A percentile compares a stretch with the other conserved stretches of the same genome.
Evolutionary conservation across 2,113 vertebrate species (phyloP).

Genomic region (Siniperca knerii): DNA sequence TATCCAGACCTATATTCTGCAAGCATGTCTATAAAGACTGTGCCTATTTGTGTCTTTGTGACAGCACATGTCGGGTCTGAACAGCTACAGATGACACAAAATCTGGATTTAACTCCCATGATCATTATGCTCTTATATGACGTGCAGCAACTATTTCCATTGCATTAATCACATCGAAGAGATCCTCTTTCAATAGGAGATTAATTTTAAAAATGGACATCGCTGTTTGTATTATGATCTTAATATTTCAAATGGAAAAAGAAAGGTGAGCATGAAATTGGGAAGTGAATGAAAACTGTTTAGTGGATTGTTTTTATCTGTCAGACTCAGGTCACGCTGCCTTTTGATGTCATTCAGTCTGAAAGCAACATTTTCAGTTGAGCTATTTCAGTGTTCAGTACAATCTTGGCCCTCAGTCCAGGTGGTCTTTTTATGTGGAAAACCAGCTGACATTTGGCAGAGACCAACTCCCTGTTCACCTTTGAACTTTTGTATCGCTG

Average conservation of each 20-base stretch:
- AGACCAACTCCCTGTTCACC: slow-evolving; percentile 29
- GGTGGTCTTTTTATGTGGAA: slow-evolving; percentile 20
- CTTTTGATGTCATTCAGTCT: not conserved
- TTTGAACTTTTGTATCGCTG: slow-evolving; percentile 34
- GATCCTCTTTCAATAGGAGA: slow-evolving; percentile 59
- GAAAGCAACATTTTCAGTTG: slow-evolving; percentile 3
- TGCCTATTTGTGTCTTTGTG: not conserved
- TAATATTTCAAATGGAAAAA: slow-evolving; percentile 58
- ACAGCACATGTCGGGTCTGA: not conserved
- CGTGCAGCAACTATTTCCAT: not conserved
- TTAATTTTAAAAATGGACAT: slow-evolving; percentile 70
- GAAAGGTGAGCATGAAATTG: slow-evolving; percentile 17
- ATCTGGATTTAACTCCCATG: slow-evolving; percentile 48
- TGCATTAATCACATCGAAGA: slow-evolving; percentile 52
- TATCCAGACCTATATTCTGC: not conserved
- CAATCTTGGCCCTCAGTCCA: slow-evolving; percentile 1
- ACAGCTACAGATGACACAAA: slow-evolving; percentile 45
- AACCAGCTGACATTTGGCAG: slow-evolving; percentile 38
- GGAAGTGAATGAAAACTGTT: slow-evolving; percentile 18
- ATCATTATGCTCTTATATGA: slow-evolving; percentile 43
- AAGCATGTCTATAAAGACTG: slow-evolving; percentile 2
- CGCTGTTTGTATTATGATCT: slow-evolving; percentile 23
- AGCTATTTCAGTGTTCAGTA: not conserved
- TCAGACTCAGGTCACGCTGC: not conserved
- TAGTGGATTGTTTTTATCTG: slow-evolving; percentile 12